Conservation (phyloP, 1,140 invertebrate genomes). For the Nephila pilipes region DNA sequence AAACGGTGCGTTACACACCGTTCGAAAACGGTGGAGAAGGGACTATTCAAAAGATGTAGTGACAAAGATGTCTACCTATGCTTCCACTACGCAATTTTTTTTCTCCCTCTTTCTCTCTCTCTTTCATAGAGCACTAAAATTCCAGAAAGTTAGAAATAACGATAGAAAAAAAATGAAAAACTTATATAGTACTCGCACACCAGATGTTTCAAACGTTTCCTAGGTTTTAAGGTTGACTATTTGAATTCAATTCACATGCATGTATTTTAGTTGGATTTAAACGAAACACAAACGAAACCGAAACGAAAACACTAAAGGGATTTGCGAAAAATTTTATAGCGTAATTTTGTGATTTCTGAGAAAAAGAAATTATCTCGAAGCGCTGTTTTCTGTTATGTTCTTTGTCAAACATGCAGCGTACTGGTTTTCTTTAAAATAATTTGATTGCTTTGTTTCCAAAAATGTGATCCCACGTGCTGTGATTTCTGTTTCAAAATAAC, state of each 20-base stretch:
- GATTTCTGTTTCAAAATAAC: no score
- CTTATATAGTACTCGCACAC: neutral
- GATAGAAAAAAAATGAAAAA: neutral
- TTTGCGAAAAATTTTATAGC: neutral
- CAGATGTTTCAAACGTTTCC: conserved; percentile 14
- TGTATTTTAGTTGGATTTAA: neutral
- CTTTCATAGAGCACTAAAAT: conserved; percentile 12
- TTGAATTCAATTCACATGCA: conserved; percentile 39
- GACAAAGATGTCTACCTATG: conserved; percentile 12
- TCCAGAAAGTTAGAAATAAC: conserved; percentile 1
- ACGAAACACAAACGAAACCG: neutral
- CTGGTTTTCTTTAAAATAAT: no score
- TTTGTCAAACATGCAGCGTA: no score
- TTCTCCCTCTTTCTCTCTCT: conserved; percentile 11
- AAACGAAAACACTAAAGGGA: neutral
- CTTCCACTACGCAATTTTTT: neutral
- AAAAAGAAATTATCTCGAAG: neutral
- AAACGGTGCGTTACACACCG: conserved; percentile 52
- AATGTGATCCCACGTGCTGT: no score
- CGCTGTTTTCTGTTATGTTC: no score
- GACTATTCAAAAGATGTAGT: conserved; percentile 12
- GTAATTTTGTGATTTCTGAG: neutral
- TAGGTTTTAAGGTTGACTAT: neutral
- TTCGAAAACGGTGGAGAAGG: neutral
- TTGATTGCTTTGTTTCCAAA: no score